phyloP scores from a whole-genome alignment of 1,140 invertebrate genomes.

The Uloborus diversus region DNA sequence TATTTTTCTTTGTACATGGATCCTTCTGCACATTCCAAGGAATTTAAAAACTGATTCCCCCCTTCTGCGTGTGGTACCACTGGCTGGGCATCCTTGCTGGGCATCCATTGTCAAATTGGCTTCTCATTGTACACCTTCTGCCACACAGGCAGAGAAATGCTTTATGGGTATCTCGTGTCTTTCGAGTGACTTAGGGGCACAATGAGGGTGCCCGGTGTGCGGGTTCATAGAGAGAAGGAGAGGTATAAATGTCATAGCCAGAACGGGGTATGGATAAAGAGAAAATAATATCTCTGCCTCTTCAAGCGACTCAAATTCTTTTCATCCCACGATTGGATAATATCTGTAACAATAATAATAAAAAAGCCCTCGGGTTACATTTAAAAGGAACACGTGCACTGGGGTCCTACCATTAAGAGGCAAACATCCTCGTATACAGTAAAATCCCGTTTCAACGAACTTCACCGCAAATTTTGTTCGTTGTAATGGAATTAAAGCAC shows the following conservation, averaged over 20 bases:
- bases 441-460: too few species aligned
- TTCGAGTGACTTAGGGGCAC: constrained; percentile 30
- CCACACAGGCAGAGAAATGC: background rate
- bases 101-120: background rate
- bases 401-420: too few species aligned
- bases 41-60: background rate
- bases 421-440: too few species aligned
- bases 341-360: too few species aligned
- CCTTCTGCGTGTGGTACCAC: background rate
- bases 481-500: too few species aligned
- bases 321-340: too few species aligned
- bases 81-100: background rate
- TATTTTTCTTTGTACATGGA: constrained; percentile 17
- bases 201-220: background rate
- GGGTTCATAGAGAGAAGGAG: background rate
- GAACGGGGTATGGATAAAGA: background rate
- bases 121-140: constrained; percentile 7
- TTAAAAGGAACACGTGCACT: too few species aligned
- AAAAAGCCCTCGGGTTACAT: too few species aligned
- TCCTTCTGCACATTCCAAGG: background rate
- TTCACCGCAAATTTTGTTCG: too few species aligned
- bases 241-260: constrained; percentile 6
- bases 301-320: too few species aligned
- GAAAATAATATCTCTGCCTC: too few species aligned
- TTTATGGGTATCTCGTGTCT: constrained; percentile 14